A percentile compares a stretch with the other conserved stretches of the same genome.
These are phyloP conservation scores for Anguilla obscura DNA, from an alignment of 2,797 vertebrate genomes.

Conservation along the genomic window DNA sequence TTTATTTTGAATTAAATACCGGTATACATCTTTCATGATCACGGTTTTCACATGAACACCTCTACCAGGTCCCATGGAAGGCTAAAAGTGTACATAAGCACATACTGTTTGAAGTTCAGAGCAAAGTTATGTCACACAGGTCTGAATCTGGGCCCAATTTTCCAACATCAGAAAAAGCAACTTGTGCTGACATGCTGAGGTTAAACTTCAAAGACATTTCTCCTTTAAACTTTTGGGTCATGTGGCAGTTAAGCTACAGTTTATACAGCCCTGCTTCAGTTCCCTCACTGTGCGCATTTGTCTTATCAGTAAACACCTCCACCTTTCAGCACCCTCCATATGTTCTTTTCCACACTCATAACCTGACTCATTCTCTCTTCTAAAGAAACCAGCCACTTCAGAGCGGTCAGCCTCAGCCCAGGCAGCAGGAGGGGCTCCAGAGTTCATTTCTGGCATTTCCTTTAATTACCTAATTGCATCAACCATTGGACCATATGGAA, in stretches of 20 bases:
- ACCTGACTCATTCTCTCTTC: not conserved
- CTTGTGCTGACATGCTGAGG: not conserved
- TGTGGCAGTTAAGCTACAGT: not conserved
- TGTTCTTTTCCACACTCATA: not conserved
- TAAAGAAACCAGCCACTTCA: not conserved
- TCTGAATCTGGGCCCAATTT: not conserved
- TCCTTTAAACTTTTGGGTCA: not conserved
- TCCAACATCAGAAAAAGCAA: not conserved
- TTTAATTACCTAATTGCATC: not conserved
- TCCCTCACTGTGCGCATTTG: not conserved
- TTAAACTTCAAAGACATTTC: not conserved
- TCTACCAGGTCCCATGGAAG: no score
- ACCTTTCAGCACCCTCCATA: not conserved
- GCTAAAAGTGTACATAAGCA: no score
- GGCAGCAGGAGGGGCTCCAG: not conserved
- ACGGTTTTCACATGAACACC: no score
- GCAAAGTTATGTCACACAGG: not conserved
- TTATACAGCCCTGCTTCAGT: not conserved
- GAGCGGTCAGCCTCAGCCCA: not conserved
- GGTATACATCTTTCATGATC: no score
- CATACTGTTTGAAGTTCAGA: no score
- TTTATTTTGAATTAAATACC: not conserved
- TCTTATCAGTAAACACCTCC: not conserved
- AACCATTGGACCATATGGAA: not conserved
- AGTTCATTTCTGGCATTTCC: not conserved